Conservation (phyloP, 2,113 vertebrate species). For the Rissa tridactyla region DNA sequence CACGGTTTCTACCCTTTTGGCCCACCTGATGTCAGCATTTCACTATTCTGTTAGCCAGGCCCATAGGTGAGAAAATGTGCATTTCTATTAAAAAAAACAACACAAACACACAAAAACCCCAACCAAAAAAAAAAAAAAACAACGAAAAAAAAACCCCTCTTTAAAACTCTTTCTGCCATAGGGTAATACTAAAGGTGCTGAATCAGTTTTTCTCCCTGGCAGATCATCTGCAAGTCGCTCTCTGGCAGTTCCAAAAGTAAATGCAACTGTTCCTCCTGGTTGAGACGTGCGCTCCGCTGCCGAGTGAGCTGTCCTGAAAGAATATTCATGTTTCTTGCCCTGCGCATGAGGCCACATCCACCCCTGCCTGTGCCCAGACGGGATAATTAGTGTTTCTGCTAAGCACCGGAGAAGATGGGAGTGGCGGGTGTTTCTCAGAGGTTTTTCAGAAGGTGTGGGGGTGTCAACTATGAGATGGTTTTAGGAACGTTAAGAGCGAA, state of each 20-base stretch:
- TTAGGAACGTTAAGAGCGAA: background rate
- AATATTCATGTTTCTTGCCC: slow-evolving; percentile 34
- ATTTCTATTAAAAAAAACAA: background rate
- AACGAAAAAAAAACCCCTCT: background rate
- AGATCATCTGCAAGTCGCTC: background rate
- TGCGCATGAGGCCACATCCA: slow-evolving; percentile 51
- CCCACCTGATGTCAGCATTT: slow-evolving; percentile 65
- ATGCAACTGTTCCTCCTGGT: slow-evolving; percentile 20
- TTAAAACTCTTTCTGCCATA: background rate
- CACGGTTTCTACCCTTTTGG: background rate
- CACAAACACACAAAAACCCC: background rate
- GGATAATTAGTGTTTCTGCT: slow-evolving; percentile 70
- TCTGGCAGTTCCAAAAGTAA: background rate
- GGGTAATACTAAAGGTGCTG: background rate
- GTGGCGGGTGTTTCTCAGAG: slow-evolving; percentile 2
- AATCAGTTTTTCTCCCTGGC: background rate
- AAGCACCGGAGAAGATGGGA: background rate
- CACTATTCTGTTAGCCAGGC: background rate
- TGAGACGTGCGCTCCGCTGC: background rate
- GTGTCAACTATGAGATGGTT: background rate
- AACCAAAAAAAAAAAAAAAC: background rate
- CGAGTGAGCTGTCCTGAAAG: background rate
- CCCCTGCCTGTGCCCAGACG: slow-evolving; percentile 35
- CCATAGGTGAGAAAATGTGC: background rate
- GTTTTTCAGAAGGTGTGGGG: slow-evolving; percentile 19